Evolutionary conservation across 1,140 invertebrate species (phyloP), one percentile per base, ranked within the genome.

Genomic region (Kradibia gibbosae): DNA sequence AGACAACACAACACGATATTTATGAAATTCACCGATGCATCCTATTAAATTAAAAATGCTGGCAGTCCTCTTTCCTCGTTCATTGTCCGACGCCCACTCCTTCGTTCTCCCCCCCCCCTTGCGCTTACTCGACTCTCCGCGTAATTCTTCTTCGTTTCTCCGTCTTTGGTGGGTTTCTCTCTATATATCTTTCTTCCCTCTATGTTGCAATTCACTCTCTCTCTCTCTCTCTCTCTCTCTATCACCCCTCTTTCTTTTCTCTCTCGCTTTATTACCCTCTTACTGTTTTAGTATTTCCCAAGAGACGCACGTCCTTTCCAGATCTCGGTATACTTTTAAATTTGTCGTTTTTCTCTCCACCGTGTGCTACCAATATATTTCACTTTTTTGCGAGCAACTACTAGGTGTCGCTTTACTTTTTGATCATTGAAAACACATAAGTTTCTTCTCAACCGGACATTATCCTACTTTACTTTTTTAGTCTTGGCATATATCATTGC

Each of bases 61-160:
- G 3, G 4, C 4, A 8, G 34, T 36, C 60, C 8, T 31, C 28
- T 2, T 28, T 36, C 60, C 34, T 39, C 36, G 22, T 39, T 36
- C 62, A 39, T 67, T 67, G 55, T 48, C 5, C 74, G 0, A 15
- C 34, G 1, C 67, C 25, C 42, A 11, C 42, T 53, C 45, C 7
- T 53, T 45, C 28, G 53, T 67, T 48, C 53, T n/a, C 17, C 45
- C 31, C n/a, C n/a, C n/a, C n/a, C n/a, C n/a, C n/a, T n/a, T n/a
- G n/a, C n/a, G n/a, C n/a, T n/a, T n/a, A n/a, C n/a, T n/a, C 3
- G 31, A 10, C n/a, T 28, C 45, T 48, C 48, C 31, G 50, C 62
- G 50, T 36, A 67, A 50, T 67, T 78, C 76, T 17, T 71, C 34
- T 45, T 60, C 53, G 31, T 72, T 36, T 45, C 78, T 70, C 36